Conservation (phyloP, 23 tunicate species). For the Aplidium turbinatum region DNA sequence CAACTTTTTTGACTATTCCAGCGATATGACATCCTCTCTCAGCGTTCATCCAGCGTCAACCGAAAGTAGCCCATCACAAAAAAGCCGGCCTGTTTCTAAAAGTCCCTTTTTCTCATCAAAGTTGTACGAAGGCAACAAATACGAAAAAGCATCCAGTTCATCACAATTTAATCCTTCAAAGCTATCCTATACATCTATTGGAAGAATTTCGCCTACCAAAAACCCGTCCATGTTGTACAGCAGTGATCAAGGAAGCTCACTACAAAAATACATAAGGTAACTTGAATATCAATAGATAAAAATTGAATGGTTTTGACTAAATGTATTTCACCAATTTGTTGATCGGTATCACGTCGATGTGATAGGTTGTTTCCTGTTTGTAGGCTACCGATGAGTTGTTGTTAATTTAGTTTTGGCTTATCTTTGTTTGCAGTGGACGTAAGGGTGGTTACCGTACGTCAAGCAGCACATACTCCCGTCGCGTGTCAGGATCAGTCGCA, state of each 20-base stretch:
- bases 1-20: slow-evolving; percentile 5
- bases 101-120: neutral
- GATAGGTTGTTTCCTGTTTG: too few relatives aligned
- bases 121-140: neutral
- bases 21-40: neutral
- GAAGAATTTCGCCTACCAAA: slow-evolving; percentile 31
- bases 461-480: slow-evolving; percentile 7
- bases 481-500: slow-evolving; percentile 39
- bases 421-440: too few relatives aligned
- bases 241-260: too few relatives aligned
- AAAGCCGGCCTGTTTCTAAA: neutral
- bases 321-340: too few relatives aligned
- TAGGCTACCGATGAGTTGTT: too few relatives aligned
- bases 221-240: too few relatives aligned
- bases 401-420: too few relatives aligned
- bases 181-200: slow-evolving; percentile 2
- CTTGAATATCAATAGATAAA: too few relatives aligned
- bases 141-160: neutral
- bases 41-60: slow-evolving; percentile 1
- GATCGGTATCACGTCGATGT: too few relatives aligned
- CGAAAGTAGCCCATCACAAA: neutral
- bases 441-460: too few relatives aligned
- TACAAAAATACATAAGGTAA: too few relatives aligned
- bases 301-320: too few relatives aligned
- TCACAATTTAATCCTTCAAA: neutral